Base-by-base conservation (phyloP, 1,140 invertebrate genomes). In the Brachionus calyciflorus region DNA sequence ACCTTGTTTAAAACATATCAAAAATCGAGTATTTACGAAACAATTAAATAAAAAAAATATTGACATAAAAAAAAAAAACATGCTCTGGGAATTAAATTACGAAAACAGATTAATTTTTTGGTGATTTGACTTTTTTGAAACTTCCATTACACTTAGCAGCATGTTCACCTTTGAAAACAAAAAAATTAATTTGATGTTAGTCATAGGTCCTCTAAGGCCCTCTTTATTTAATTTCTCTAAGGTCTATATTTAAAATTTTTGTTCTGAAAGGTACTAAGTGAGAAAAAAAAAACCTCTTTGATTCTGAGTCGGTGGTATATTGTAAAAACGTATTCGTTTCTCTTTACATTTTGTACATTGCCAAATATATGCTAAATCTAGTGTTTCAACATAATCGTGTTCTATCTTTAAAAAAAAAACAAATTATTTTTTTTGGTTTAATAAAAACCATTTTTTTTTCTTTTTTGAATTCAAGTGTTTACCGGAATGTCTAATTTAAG, bases 251-350 rank as follows among this genome's bases (percentile, higher is more conserved):
- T 46, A 46, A 46, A 46, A 7, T 46, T 10, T 14, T 46, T 46
- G 44, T 14, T 46, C 21, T 24, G n/a, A n/a, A n/a, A n/a, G n/a
- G n/a, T n/a, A n/a, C n/a, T n/a, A n/a, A n/a, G n/a, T 57, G 4
- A 5, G 12, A 51, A 19, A 5, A 51, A 4, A 21, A 28, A 10
- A 51, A 73, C 69, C 51, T 55, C 9, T 49, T 73, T 73, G 69
- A 33, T 37, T 49, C 33, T 73, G 46, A 41, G 69, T 73, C 7
- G 69, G 69, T 28, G 69, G 69, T 40, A 73, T 55, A 30, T 73
- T 73, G 26, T 73, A 73, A 40, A 73, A 73, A 12, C 69, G 26
- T 9, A 73, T 73, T 49, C 69, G 33, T 55, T 51, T 55, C 51
- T 73, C 44, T n/a, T 73, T 28, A 53, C 69, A 73, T 41, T 73